Evolutionary conservation across 2,113 vertebrate genomes (phyloP).

Genomic region (Malurus melanocephalus): DNA sequence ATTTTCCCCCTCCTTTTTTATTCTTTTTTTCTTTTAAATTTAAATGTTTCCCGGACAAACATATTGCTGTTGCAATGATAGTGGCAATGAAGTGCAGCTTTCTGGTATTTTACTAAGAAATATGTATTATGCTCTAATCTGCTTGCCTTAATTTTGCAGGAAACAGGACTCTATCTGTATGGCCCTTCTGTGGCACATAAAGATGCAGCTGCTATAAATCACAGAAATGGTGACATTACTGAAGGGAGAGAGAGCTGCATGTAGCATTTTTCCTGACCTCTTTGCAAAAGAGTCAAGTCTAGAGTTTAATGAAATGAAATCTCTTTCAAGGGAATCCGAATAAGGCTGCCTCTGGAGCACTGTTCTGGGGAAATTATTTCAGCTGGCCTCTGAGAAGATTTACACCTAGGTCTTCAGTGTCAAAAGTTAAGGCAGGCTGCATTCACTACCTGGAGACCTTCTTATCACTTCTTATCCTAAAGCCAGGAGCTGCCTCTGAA

Average conservation of each 20-base stretch:
- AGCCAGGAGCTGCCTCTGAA: constrained; percentile 30
- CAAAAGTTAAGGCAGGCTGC: constrained; percentile 39
- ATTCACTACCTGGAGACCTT: constrained; percentile 31
- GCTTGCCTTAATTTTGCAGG: constrained; percentile 50
- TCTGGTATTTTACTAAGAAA: constrained; percentile 41
- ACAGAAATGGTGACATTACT: constrained; percentile 50
- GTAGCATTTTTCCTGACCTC: constrained; percentile 57
- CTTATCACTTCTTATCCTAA: constrained; percentile 49
- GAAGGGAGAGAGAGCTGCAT: constrained; percentile 1
- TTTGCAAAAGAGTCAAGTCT: constrained; percentile 57
- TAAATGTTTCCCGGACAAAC: neutral
- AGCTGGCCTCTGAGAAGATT: constrained; percentile 58
- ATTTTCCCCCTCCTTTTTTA: accelerated
- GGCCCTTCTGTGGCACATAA: constrained; percentile 37
- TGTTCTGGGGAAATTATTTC: constrained; percentile 58
- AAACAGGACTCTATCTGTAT: constrained; percentile 21
- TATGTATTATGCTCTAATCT: neutral
- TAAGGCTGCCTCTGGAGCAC: constrained; percentile 31
- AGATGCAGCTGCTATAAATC: constrained; percentile 59
- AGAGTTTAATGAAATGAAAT: constrained; percentile 69
- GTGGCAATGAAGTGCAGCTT: neutral
- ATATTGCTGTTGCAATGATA: neutral
- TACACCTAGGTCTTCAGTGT: constrained; percentile 47
- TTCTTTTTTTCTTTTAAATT: neutral
- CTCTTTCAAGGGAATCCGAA: constrained; percentile 49